Base-by-base conservation (phyloP, 92 coral and sea anemone species). In the Bergia sp. region DNA sequence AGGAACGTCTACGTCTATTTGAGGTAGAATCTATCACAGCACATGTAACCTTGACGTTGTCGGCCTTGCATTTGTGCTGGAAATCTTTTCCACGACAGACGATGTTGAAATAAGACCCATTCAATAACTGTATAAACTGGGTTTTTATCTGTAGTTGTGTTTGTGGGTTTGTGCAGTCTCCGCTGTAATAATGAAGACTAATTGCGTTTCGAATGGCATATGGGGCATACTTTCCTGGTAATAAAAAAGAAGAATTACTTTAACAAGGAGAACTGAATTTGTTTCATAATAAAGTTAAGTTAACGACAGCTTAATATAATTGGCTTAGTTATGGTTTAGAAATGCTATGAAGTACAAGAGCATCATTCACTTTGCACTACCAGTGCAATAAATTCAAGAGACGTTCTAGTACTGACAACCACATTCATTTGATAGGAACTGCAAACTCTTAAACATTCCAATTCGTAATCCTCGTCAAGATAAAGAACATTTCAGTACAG, bases 11-110 rank as follows among this genome's bases (percentile, higher is more conserved):
- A 5, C 77, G 47, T 58, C 92, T 65, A 2, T 21, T 10, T 61
- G 45, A 47, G 41, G 1, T 15, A 1, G 1, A 8, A 15, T 10
- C 2, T 50, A 50, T 50, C 15, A 21, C 50, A 50, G 80, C 88
- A 49, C 95, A 93, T 36, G 88, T 88, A 53, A 93, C 93, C 10
- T 39, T 84, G 39, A 92, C 94, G 66, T 90, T 92, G 5, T 89
- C 81, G 10, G 86, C 94, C 50, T 20, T 89, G 80, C 94, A 92
- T 21, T 69, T 76, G 40, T 92, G 90, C 29, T 81, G 86, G 40
- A 89, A 47, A 37, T 38, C 49, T 20, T 81, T 45, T 55, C 90
- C 94, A 21, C 50, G 78, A 44, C 92, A 92, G 61, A 87, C 74
- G 3, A 36, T 55, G 2, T 53, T 7, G 57, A 81, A 92, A 0